Conservation (phyloP, 2,888 invertebrate species). For the Brachypalpus laphriformis region DNA sequence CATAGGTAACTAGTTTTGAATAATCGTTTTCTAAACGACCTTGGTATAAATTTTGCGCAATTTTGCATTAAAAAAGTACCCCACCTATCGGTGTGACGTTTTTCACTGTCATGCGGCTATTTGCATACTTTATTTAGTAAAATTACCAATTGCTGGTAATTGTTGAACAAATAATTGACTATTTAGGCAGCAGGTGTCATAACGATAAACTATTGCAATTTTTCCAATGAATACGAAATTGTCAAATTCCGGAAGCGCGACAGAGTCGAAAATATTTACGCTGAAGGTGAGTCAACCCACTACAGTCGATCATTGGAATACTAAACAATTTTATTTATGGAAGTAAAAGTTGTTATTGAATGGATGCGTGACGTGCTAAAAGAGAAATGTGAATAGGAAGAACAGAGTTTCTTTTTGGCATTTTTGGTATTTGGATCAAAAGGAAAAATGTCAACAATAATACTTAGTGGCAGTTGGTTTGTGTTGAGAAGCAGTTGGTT, state of each 20-base stretch:
- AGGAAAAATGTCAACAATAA: conserved; percentile 32
- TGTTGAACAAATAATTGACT: conserved; percentile 21
- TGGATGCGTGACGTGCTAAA: conserved; percentile 16
- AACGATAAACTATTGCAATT: conserved; percentile 11
- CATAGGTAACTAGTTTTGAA: conserved; percentile 3
- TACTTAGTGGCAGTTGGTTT: background rate
- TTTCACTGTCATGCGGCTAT: background rate
- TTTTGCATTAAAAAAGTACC: conserved; percentile 10
- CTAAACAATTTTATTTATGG: background rate
- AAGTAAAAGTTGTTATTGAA: conserved; percentile 23
- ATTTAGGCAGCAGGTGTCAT: background rate
- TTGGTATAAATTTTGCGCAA: conserved; percentile 37
- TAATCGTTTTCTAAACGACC: conserved; percentile 2
- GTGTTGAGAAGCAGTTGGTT: background rate
- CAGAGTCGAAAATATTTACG: conserved; percentile 10
- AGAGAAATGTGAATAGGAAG: conserved; percentile 43
- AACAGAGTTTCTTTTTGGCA: conserved; percentile 7
- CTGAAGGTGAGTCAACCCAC: conserved; percentile 5
- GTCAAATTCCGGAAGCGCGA: conserved; percentile 49
- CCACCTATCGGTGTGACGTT: conserved; percentile 35
- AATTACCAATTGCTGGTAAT: conserved; percentile 24
- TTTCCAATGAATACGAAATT: conserved; percentile 12
- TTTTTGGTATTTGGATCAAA: background rate
- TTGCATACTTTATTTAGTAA: conserved; percentile 3
- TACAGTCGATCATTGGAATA: conserved; percentile 5